A percentile compares a stretch with the other conserved stretches of the same genome.
Conservation (phyloP, 1,140 invertebrate species). For the Cryptotermes secundus region DNA sequence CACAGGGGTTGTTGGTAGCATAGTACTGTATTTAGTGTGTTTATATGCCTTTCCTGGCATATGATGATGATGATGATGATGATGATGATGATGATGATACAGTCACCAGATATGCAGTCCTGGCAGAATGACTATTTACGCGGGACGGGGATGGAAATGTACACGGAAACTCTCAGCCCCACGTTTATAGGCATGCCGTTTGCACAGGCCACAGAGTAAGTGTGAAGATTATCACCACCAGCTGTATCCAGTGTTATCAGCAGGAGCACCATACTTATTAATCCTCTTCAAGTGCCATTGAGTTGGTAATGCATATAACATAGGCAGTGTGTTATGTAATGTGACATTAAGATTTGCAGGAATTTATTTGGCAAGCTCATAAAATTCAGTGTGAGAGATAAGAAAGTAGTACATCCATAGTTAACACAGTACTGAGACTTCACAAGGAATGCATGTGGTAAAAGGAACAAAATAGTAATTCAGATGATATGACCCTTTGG, state of each 20-base stretch:
- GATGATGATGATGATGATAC: slow-evolving; percentile 42
- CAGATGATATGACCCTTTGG: too few relatives aligned
- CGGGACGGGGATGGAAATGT: slow-evolving; percentile 99
- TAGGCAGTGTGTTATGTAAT: neutral
- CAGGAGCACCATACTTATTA: neutral
- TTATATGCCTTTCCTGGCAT: neutral
- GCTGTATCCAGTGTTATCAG: neutral
- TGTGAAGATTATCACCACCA: slow-evolving; percentile 43
- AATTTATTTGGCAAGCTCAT: too few relatives aligned
- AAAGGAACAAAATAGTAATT: too few relatives aligned
- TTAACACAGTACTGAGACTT: too few relatives aligned
- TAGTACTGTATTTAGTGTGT: neutral
- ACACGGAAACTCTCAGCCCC: slow-evolving; percentile 94
- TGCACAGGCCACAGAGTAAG: slow-evolving; percentile 97
- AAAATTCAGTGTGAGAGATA: too few relatives aligned
- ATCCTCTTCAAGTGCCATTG: neutral
- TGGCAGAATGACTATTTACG: slow-evolving; percentile 99
- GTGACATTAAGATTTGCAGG: too few relatives aligned
- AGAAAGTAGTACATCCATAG: too few relatives aligned
- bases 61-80: slow-evolving; percentile 13
- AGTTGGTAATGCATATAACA: neutral
- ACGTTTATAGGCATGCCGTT: slow-evolving; percentile 98
- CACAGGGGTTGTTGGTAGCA: neutral
- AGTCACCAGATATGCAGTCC: slow-evolving; percentile 91
- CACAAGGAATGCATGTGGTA: too few relatives aligned